These are phyloP conservation scores for Spodoptera picta DNA, from an alignment of 2,888 invertebrate species.

Conservation along the genomic window DNA sequence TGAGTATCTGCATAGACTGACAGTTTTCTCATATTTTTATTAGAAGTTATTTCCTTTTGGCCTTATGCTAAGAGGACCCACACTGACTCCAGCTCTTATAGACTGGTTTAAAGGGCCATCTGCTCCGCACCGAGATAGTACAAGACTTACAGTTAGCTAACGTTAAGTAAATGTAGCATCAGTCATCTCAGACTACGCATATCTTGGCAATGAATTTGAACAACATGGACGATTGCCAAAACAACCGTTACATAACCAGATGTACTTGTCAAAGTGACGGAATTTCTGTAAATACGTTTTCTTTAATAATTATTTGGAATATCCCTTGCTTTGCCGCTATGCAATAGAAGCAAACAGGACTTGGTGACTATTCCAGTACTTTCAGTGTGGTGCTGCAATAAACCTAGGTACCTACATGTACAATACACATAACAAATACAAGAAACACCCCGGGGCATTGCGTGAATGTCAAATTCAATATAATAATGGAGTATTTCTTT, in stretches of 20 bases:
- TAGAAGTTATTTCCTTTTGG: background rate
- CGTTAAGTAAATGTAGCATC: conserved; percentile 64
- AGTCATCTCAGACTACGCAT: conserved; percentile 73
- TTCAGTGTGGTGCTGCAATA: conserved; percentile 18
- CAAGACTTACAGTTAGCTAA: conserved; percentile 25
- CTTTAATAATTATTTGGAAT: conserved; percentile 37
- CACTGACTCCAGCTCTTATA: conserved; percentile 19
- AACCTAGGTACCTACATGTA: too few relatives aligned
- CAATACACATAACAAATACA: conserved; percentile 14
- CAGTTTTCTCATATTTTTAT: conserved; percentile 5
- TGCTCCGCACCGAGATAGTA: conserved; percentile 4
- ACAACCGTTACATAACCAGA: conserved; percentile 71
- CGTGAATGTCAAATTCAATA: conserved; percentile 46
- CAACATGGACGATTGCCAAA: conserved; percentile 83
- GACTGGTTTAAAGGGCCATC: conserved; percentile 6
- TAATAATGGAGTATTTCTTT: conserved; percentile 81
- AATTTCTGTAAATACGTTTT: conserved; percentile 66
- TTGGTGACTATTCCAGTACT: conserved; percentile 12
- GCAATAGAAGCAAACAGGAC: conserved; percentile 25
- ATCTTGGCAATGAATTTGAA: conserved; percentile 82
- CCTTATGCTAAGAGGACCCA: conserved; percentile 9
- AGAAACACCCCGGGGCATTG: conserved; percentile 48
- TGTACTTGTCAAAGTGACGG: conserved; percentile 58
- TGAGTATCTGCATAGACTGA: conserved; percentile 87
- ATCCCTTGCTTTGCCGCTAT: conserved; percentile 61